phyloP scores from a whole-genome alignment of 1,140 invertebrate species.

The Yoshiicerus persimilis region DNA sequence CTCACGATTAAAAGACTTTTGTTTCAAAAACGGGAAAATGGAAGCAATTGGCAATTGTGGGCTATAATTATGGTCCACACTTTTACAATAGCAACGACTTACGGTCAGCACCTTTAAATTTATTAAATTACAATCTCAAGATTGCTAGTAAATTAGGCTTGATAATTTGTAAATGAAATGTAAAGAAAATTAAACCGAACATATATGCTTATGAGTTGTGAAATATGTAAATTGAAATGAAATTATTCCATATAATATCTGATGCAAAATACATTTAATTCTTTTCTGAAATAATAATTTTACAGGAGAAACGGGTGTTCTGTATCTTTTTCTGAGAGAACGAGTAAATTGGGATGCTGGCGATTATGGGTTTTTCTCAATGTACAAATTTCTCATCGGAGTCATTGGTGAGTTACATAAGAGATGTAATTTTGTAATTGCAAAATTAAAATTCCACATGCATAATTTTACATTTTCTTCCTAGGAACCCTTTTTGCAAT shows the following conservation, averaged over 20 bases:
- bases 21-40: constrained; percentile 32
- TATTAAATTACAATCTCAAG: background rate
- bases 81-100: constrained; percentile 45
- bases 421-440: too few species aligned
- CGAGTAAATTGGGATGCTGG: constrained; percentile 31
- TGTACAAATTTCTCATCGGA: constrained; percentile 27
- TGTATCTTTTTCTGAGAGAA: constrained; percentile 33
- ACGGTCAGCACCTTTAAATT: constrained; percentile 12
- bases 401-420: background rate
- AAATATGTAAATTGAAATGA: background rate
- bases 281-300: background rate
- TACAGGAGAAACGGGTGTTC: constrained; percentile 26
- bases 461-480: too few species aligned
- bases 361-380: constrained; percentile 36
- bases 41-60: constrained; percentile 17
- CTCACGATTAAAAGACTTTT: constrained; percentile 30
- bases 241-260: background rate
- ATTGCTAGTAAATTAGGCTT: background rate
- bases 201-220: background rate
- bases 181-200: background rate
- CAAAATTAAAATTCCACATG: too few species aligned
- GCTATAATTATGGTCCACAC: constrained; percentile 32
- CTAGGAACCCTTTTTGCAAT: background rate
- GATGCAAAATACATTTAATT: background rate
- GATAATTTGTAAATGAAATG: background rate